Conservation (phyloP, 2,113 vertebrate genomes). For the Cyanoramphus novaezelandiae region DNA sequence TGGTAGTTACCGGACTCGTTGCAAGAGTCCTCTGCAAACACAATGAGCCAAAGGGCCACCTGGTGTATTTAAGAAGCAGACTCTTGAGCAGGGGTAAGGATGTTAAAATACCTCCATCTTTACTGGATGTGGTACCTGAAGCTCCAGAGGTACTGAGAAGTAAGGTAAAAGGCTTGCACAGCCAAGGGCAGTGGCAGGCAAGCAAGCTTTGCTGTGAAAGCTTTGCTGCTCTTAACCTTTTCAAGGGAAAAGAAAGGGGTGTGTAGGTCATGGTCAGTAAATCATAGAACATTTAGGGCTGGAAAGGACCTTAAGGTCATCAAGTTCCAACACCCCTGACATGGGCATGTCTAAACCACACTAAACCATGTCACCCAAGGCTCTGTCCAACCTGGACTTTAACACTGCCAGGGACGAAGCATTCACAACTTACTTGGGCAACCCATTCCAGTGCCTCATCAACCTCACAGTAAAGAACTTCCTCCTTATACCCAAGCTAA, state of each 20-base stretch:
- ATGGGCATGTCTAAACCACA: no score
- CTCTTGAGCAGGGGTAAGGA: neutral
- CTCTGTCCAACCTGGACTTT: no score
- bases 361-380: no score
- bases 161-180: neutral
- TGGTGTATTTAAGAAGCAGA: neutral
- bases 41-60: fast-evolving
- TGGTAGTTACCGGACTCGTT: neutral
- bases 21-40: neutral
- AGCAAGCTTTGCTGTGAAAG: neutral
- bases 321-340: no score
- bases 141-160: neutral
- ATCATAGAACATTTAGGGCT: neutral
- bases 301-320: no score
- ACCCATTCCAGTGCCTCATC: no score
- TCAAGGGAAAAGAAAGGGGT: neutral
- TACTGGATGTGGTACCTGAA: neutral
- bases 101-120: neutral
- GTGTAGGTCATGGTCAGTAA: fast-evolving
- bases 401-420: no score
- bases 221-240: neutral
- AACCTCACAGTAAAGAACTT: no score
- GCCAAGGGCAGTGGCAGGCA: neutral
- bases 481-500: no score
- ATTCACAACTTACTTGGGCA: no score